phyloP scores from a whole-genome alignment of 2,888 invertebrate genomes.

The Cenopis cana region DNA sequence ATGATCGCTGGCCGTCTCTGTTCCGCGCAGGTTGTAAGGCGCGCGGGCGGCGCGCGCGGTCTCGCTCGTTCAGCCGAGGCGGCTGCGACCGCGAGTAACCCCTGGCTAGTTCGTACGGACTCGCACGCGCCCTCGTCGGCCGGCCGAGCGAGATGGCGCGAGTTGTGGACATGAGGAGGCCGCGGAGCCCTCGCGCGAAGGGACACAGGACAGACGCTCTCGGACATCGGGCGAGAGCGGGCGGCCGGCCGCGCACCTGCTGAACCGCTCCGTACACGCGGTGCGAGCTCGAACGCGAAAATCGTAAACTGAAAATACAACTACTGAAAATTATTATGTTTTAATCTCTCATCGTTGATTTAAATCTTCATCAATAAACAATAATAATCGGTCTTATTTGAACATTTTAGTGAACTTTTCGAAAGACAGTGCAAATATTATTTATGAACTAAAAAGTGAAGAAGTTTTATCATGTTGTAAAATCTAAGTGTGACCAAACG shows the following conservation, averaged over 20 bases:
- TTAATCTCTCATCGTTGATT: constrained; percentile 25
- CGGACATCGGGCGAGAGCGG: constrained; percentile 86
- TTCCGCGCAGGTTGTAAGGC: constrained; percentile 62
- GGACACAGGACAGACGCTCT: constrained; percentile 86
- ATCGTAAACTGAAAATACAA: constrained; percentile 70
- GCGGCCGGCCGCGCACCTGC: constrained; percentile 83
- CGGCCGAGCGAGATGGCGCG: constrained; percentile 79
- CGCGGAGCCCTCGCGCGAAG: constrained; percentile 83
- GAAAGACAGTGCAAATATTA: constrained; percentile 63
- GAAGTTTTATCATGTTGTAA: constrained; percentile 62
- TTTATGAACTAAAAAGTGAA: constrained; percentile 68
- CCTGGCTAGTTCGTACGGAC: constrained; percentile 83
- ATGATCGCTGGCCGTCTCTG: constrained; percentile 72
- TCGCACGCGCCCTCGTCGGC: constrained; percentile 83
- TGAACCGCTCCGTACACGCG: constrained; percentile 73
- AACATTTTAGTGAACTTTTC: constrained; percentile 45
- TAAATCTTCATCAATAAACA: constrained; percentile 13
- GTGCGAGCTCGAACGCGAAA: constrained; percentile 74
- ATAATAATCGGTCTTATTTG: constrained; percentile 12
- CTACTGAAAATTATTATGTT: constrained; percentile 34
- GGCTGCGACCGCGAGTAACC: constrained; percentile 84
- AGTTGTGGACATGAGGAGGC: constrained; percentile 79
- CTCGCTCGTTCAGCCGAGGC: constrained; percentile 79
- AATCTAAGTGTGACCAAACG: constrained; percentile 66
- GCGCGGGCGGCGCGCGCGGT: constrained; percentile 62